A percentile compares a stretch with the other conserved stretches of the same genome.
phyloP scores from a whole-genome alignment of 2,888 invertebrate species.

The Volucella inanis region DNA sequence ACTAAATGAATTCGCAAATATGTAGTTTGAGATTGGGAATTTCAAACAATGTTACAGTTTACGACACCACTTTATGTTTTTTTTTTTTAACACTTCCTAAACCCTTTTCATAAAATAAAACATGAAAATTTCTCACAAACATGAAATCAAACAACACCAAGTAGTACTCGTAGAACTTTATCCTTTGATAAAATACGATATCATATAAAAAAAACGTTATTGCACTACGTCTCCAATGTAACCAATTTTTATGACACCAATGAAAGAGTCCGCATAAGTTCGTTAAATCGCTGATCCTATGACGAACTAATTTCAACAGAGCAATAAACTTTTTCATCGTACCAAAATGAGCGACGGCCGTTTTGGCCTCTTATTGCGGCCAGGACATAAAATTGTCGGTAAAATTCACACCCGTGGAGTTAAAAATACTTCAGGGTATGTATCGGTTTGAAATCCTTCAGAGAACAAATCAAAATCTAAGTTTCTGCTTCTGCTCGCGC shows the following conservation, averaged over 20 bases:
- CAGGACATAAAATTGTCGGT: constrained; percentile 60
- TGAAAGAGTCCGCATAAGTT: constrained; percentile 75
- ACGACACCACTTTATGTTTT: constrained; percentile 46
- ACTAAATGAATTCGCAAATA: too few relatives aligned
- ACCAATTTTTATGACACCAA: constrained; percentile 54
- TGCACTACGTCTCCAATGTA: constrained; percentile 50
- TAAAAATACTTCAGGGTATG: constrained; percentile 33
- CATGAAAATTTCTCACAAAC: background rate
- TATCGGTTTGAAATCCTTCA: background rate
- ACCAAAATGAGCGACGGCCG: constrained; percentile 58
- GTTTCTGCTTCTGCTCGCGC: constrained; percentile 35
- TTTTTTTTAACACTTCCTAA: constrained; percentile 26
- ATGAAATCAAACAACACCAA: background rate
- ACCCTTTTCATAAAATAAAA: background rate
- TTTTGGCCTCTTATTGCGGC: constrained; percentile 48
- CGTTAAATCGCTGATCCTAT: constrained; percentile 70
- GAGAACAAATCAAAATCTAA: background rate
- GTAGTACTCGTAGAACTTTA: background rate
- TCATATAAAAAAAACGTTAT: constrained; percentile 33
- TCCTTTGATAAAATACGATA: constrained; percentile 11
- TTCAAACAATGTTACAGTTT: constrained; percentile 11
- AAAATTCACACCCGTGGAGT: constrained; percentile 67
- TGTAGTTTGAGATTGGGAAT: background rate
- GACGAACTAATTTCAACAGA: constrained; percentile 58
- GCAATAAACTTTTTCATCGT: constrained; percentile 60